Evolutionary conservation across 2,888 invertebrate species (phyloP).

Genomic region (Eupithecia vulgata): DNA sequence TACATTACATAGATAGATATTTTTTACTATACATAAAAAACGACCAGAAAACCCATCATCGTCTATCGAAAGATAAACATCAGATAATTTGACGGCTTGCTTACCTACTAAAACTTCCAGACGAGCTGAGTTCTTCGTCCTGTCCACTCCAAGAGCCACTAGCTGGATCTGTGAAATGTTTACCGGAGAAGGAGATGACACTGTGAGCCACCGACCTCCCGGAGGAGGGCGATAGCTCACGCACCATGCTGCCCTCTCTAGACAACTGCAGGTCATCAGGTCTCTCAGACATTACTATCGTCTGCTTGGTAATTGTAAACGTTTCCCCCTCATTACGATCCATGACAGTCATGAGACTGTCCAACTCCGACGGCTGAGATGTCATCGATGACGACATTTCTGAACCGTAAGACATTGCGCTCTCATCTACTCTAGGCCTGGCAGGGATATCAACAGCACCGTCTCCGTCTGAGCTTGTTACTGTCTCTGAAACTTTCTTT

Average conservation of each 20-base stretch:
- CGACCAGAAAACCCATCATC: too few relatives aligned
- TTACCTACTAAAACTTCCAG: constrained; percentile 81
- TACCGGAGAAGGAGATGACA: constrained; percentile 75
- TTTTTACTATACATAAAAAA: too few relatives aligned
- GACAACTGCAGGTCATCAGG: constrained; percentile 76
- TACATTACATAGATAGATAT: too few relatives aligned
- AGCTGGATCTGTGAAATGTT: constrained; percentile 83
- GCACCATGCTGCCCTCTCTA: constrained; percentile 71
- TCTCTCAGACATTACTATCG: constrained; percentile 68
- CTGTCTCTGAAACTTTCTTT: constrained; percentile 77
- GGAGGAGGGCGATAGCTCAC: constrained; percentile 81
- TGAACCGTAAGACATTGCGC: constrained; percentile 75
- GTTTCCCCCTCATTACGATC: constrained; percentile 79
- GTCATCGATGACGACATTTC: constrained; percentile 82
- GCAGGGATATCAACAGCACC: constrained; percentile 78
- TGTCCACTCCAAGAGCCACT: constrained; percentile 83
- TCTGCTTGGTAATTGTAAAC: constrained; percentile 72
- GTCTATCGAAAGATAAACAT: neutral
- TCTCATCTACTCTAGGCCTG: constrained; percentile 68
- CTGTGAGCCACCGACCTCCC: constrained; percentile 81
- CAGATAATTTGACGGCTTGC: constrained; percentile 15
- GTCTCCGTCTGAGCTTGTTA: constrained; percentile 71
- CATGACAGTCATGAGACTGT: constrained; percentile 79
- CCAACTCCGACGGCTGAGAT: constrained; percentile 80
- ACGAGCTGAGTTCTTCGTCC: constrained; percentile 81